phyloP scores from a whole-genome alignment of 2,888 invertebrate species.

The Aphelenchoides bicaudatus region DNA sequence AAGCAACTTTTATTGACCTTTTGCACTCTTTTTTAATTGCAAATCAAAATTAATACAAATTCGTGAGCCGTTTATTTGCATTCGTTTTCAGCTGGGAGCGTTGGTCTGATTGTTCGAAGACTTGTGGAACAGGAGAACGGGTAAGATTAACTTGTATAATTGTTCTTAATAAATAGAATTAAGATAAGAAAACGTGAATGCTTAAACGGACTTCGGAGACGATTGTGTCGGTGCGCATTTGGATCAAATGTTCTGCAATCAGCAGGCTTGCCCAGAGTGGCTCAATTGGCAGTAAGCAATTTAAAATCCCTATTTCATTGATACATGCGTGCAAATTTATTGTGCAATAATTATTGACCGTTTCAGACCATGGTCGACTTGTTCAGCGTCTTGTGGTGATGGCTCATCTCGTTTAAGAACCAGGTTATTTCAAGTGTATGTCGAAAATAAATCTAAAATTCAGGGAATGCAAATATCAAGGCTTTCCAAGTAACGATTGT shows the following conservation, averaged over 20 bases:
- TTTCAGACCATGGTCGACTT: background rate
- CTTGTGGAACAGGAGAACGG: slow-evolving; percentile 34
- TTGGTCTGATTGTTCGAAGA: slow-evolving; percentile 32
- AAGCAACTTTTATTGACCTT: no score
- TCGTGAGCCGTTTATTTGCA: background rate
- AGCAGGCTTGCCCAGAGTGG: slow-evolving; percentile 35
- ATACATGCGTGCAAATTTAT: no score
- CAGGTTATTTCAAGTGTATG: background rate
- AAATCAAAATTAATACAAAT: background rate
- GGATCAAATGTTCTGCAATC: slow-evolving; percentile 37
- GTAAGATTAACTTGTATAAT: slow-evolving; percentile 21
- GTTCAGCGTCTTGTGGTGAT: background rate
- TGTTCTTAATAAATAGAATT: slow-evolving; percentile 15
- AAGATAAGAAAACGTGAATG: slow-evolving; percentile 30
- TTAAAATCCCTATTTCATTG: background rate
- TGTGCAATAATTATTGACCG: no score
- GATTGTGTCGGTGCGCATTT: slow-evolving; percentile 35
- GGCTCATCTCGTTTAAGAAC: background rate
- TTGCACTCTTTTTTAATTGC: no score
- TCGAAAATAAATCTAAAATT: background rate
- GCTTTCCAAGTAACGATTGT: slow-evolving; percentile 27
- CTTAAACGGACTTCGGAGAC: slow-evolving; percentile 21
- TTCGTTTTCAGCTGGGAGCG: slow-evolving; percentile 23
- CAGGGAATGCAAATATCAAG: slow-evolving; percentile 31
- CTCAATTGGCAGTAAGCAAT: slow-evolving; percentile 18